A percentile compares a stretch with the other conserved stretches of the same genome.
phyloP scores from a whole-genome alignment of 92 coral and sea anemone genomes.

The Palythoa grandis region DNA sequence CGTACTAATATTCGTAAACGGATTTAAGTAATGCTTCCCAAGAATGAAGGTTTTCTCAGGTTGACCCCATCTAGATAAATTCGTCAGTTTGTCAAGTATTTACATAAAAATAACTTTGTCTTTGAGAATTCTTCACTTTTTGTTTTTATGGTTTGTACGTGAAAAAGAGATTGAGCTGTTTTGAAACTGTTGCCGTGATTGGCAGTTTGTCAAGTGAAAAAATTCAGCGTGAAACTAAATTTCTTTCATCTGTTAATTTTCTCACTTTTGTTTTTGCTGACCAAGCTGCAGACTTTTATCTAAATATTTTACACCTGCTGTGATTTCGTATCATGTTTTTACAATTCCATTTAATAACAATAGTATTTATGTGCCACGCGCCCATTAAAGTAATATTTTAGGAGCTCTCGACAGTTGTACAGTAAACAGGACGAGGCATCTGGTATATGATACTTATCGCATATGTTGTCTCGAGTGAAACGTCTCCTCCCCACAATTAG shows the following conservation, averaged over 20 bases:
- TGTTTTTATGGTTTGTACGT: not conserved
- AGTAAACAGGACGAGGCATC: constrained; percentile 7
- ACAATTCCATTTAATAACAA: constrained; percentile 1
- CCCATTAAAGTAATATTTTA: not conserved
- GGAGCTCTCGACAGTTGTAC: not conserved
- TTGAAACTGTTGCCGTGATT: not conserved
- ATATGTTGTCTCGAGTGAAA: constrained; percentile 5
- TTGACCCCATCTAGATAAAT: too few species aligned
- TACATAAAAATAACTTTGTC: too few species aligned
- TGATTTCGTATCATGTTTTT: not conserved
- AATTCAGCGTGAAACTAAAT: not conserved
- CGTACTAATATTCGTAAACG: too few species aligned
- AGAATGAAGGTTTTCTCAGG: too few species aligned
- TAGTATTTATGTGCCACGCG: constrained; percentile 19
- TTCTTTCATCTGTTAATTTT: constrained; percentile 5
- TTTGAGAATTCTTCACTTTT: not conserved
- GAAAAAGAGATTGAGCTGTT: not conserved
- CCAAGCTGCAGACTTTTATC: not conserved
- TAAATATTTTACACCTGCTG: not conserved
- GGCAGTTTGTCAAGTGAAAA: not conserved
- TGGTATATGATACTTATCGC: constrained; percentile 11
- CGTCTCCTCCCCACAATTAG: constrained; percentile 1
- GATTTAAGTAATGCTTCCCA: too few species aligned
- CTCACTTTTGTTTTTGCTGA: not conserved
- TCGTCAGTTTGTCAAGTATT: too few species aligned